Base-by-base conservation (phyloP, 2,113 vertebrate genomes). In the Oryzias celebensis region DNA sequence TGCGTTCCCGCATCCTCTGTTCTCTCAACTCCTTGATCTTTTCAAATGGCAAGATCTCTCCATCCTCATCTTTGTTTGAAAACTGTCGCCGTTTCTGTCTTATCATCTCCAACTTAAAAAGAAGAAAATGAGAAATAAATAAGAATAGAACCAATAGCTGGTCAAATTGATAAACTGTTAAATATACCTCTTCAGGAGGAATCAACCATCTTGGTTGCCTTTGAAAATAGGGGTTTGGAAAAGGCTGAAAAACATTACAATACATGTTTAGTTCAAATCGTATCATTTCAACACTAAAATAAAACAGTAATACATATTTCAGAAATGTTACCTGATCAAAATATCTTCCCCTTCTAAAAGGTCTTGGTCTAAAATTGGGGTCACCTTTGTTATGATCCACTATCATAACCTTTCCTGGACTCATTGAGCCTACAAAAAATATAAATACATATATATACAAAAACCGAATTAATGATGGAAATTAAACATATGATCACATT, bases 1-100 rank as follows among this genome's bases (percentile, higher is more conserved):
- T 91, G 53, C 95, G 93, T 77, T 98, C 96, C 63, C 93, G 91
- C 90, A 95, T 90, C 49, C 93, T 92, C 71, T 97, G 96, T 71
- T 98, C 95, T 88, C 98, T 99, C 93, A 98, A 96, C 76, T 97
- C 95, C 90, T 98, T 99, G 91, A 99, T 97, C 87, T 97, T 96
- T 84, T 98, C 95, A 91, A 98, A 99, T 56, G 97, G 95, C 58
- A 99, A 83, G 82, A 98, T 96, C 81, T 95, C 94, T 22, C 92
- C 93, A 59, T 88, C 90, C 58, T 91, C 92, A 52, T 90, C 93
- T 80, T 94, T 95, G 72, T 92, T 92, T 65, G 74, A 69, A 73
- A 94, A 93, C 78, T 91, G 83, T 61, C 91, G 92, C 58, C 87
- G 94, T 86, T 93, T 94, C 73, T 88, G 93, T 88, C 89, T 96